Conservation (phyloP, 1,140 invertebrate genomes). For the Lerema accius region DNA sequence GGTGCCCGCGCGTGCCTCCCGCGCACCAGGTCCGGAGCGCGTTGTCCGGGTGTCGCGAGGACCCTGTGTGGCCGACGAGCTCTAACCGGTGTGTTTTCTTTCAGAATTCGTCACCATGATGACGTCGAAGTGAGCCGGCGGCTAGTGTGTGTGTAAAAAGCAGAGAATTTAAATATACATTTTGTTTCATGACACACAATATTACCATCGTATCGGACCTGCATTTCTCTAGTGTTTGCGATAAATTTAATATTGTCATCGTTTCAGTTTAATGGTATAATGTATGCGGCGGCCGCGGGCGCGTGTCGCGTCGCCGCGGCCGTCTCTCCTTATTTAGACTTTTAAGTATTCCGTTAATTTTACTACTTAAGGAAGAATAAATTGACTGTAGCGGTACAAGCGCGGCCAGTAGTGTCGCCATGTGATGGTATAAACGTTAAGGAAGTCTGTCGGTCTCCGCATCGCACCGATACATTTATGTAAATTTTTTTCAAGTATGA, state of each 20-base stretch:
- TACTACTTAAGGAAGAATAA: slow-evolving; percentile 73
- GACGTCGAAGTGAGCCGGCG: slow-evolving; percentile 96
- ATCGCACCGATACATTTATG: slow-evolving; percentile 76
- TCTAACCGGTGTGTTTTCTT: too few species aligned
- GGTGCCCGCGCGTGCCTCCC: slow-evolving; percentile 35
- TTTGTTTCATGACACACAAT: slow-evolving; percentile 84
- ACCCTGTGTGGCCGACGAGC: too few species aligned
- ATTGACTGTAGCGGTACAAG: slow-evolving; percentile 73
- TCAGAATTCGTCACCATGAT: slow-evolving; percentile 99
- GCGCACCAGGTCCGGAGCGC: slow-evolving; percentile 22
- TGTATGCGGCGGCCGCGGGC: slow-evolving; percentile 47
- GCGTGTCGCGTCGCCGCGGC: slow-evolving; percentile 39
- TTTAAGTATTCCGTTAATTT: slow-evolving; percentile 82
- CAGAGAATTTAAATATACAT: slow-evolving; percentile 83
- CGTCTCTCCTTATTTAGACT: slow-evolving; percentile 70
- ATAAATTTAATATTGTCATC: slow-evolving; percentile 81
- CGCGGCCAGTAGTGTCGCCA: slow-evolving; percentile 67
- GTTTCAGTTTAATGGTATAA: slow-evolving; percentile 76
- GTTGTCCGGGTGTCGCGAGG: too few species aligned
- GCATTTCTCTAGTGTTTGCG: slow-evolving; percentile 84
- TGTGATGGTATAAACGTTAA: slow-evolving; percentile 60
- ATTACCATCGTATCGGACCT: slow-evolving; percentile 83
- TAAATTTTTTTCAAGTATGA: slow-evolving; percentile 81
- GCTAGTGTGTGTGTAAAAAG: slow-evolving; percentile 82
- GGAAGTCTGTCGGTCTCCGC: slow-evolving; percentile 55